Percentiles rank a stretch among this genome's conserved stretches.
phyloP scores from a whole-genome alignment of 2,888 invertebrate genomes.

The Coleophora deauratella region DNA sequence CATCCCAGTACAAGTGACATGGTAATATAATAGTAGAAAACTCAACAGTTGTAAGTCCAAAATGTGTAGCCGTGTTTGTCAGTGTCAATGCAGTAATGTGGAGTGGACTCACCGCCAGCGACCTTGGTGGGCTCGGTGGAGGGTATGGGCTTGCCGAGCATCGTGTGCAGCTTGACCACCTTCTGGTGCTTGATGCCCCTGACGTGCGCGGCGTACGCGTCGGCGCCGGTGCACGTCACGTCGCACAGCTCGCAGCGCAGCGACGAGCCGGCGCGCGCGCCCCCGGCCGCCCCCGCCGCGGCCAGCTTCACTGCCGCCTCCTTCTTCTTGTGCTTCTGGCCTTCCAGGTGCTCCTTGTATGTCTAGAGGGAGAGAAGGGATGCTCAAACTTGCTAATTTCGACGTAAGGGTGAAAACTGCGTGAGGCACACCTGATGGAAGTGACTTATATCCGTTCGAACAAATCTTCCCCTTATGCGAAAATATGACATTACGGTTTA shows the following conservation, averaged over 20 bases:
- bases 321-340: conserved; percentile 99
- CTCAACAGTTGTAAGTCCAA: too few relatives aligned
- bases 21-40: too few relatives aligned
- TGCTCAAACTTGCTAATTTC: too few relatives aligned
- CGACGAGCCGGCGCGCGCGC: conserved; percentile 60
- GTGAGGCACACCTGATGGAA: too few relatives aligned
- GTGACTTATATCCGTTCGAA: too few relatives aligned
- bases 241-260: conserved; percentile 97
- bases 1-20: too few relatives aligned
- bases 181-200: conserved; percentile 99
- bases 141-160: conserved; percentile 98
- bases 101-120: conserved; percentile 29
- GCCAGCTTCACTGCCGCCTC: conserved; percentile 82
- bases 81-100: too few relatives aligned
- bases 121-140: conserved; percentile 95
- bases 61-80: too few relatives aligned
- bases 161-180: conserved; percentile 96
- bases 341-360: conserved; percentile 93
- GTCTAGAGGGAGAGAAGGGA: conserved; percentile 31
- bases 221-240: conserved; percentile 98
- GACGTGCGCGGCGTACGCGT: conserved; percentile 98
- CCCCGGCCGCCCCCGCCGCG: conserved; percentile 58
- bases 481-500: too few relatives aligned
- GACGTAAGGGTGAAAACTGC: too few relatives aligned
- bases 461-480: too few relatives aligned